A percentile compares a stretch with the other conserved stretches of the same genome.
Conservation (phyloP, 2,113 vertebrate species). For the Anguilla japonica region DNA sequence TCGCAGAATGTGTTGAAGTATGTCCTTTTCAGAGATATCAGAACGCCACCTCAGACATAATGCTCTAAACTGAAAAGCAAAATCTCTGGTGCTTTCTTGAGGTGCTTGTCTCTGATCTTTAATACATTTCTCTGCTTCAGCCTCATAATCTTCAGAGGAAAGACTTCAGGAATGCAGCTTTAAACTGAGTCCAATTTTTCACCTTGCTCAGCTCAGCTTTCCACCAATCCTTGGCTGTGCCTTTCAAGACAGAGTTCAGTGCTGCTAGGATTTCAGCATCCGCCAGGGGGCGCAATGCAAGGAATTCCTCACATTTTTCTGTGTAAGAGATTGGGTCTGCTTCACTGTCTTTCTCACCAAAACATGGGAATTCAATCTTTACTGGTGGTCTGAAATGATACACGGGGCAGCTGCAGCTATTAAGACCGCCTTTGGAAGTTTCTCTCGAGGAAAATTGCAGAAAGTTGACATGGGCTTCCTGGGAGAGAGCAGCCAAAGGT, state of each 20-base stretch:
- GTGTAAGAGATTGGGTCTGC: neutral
- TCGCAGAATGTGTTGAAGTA: neutral
- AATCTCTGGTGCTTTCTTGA: neutral
- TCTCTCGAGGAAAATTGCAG: no score
- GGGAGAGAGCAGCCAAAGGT: no score
- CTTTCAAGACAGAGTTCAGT: neutral
- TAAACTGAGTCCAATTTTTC: neutral
- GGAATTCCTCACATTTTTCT: neutral
- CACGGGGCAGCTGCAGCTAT: no score
- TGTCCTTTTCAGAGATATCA: neutral
- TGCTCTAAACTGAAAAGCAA: neutral
- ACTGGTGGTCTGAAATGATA: neutral
- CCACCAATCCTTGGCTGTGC: neutral
- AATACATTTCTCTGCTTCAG: neutral
- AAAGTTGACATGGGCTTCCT: no score
- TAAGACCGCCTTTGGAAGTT: no score
- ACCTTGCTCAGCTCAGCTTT: neutral
- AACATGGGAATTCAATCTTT: neutral
- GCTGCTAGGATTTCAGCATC: neutral
- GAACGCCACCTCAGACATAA: neutral
- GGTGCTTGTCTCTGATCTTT: neutral
- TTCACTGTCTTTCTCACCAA: neutral
- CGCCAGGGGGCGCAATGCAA: neutral
- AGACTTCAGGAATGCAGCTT: neutral
- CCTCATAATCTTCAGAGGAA: neutral